Conservation (phyloP, 2,113 vertebrate genomes). For the Elephas maximus region DNA sequence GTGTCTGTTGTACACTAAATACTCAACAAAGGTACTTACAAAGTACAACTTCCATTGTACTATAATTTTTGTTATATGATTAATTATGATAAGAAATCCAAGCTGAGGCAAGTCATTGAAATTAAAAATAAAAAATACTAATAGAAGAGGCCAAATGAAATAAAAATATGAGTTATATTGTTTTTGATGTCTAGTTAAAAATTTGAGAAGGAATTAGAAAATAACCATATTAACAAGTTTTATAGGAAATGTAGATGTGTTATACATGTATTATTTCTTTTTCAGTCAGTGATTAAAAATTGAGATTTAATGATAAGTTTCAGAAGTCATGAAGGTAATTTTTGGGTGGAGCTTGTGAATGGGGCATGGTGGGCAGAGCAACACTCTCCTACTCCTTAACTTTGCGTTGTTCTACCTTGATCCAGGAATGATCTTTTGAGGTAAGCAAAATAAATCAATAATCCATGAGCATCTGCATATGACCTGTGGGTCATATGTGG, state of each 20-base stretch:
- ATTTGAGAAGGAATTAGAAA: not conserved
- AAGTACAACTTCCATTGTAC: fast-evolving
- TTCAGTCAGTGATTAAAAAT: not conserved
- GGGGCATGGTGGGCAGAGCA: too few relatives aligned
- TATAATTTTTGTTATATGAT: not conserved
- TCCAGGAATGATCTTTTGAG: not conserved
- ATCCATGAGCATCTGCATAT: fast-evolving
- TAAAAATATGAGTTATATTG: not conserved
- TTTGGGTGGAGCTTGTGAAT: not conserved
- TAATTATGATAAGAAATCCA: not conserved
- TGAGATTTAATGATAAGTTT: not conserved
- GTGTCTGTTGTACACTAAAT: too few relatives aligned
- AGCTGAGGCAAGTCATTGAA: not conserved
- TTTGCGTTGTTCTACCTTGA: not conserved
- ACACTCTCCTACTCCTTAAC: not conserved
- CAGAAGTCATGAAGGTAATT: not conserved
- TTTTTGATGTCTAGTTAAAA: not conserved
- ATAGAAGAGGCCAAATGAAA: not conserved
- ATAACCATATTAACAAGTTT: not conserved
- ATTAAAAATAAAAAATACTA: not conserved
- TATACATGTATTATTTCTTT: not conserved
- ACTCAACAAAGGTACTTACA: not conserved
- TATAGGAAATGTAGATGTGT: not conserved
- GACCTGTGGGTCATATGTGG: too few relatives aligned
- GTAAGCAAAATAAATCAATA: not conserved